A percentile compares a stretch with the other conserved stretches of the same genome.
phyloP scores from a whole-genome alignment of 2,888 invertebrate genomes.

The Loripinus fragilis region DNA sequence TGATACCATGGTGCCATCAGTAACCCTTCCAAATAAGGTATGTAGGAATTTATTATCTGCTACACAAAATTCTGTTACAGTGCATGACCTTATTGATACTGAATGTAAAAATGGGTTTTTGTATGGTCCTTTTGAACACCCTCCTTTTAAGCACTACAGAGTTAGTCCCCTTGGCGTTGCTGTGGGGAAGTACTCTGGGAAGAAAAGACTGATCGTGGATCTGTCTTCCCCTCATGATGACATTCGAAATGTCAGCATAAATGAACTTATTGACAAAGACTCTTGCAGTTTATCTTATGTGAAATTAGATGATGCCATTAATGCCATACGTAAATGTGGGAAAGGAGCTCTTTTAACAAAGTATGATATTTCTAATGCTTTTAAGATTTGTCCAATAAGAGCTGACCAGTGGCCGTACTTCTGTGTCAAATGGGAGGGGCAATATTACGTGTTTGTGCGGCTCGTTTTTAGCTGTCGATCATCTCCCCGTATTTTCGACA shows the following conservation, averaged over 20 bases:
- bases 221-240: constrained; percentile 53
- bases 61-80: constrained; percentile 22
- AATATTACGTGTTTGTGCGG: background rate
- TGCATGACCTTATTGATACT: constrained; percentile 33
- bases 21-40: background rate
- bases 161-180: constrained; percentile 50
- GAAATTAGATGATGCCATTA: constrained; percentile 55
- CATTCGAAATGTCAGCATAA: constrained; percentile 35
- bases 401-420: constrained; percentile 25
- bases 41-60: constrained; percentile 44
- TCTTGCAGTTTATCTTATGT: constrained; percentile 43
- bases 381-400: constrained; percentile 39
- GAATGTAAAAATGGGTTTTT: constrained; percentile 53
- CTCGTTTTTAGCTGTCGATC: constrained; percentile 31
- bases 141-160: constrained; percentile 40
- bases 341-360: constrained; percentile 33
- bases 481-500: constrained; percentile 45
- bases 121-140: constrained; percentile 33
- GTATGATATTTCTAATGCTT: constrained; percentile 52
- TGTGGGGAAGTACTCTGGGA: background rate
- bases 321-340: constrained; percentile 30
- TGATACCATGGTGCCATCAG: background rate
- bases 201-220: constrained; percentile 33
- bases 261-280: constrained; percentile 54
- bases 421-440: background rate